phyloP scores from a whole-genome alignment of 2,888 invertebrate species.

The Didymodactylos carnosus region DNA sequence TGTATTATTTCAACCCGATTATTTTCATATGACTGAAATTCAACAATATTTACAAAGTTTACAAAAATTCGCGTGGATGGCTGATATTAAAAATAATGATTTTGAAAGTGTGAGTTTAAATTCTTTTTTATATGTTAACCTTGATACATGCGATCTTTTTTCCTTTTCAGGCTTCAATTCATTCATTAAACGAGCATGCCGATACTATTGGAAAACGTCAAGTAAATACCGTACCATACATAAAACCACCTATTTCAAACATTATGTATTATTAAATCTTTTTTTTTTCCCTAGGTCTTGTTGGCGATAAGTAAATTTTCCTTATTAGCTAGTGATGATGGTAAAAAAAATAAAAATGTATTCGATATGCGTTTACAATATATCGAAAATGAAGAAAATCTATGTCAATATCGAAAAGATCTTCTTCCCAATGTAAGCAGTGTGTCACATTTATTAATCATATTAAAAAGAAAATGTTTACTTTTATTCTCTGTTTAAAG shows the following conservation, averaged over 20 bases:
- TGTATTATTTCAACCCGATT: neutral
- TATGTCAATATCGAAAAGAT: neutral
- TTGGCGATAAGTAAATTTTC: neutral
- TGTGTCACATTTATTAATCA: neutral
- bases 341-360: neutral
- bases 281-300: neutral
- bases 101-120: neutral
- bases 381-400: neutral
- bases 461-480: neutral
- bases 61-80: neutral
- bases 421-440: neutral
- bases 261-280: neutral
- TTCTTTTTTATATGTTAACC: no score
- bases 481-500: neutral
- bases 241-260: no score
- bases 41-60: neutral
- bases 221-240: no score
- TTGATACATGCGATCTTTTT: no score
- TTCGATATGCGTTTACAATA: neutral
- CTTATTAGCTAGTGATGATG: neutral
- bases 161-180: neutral
- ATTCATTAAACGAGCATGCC: neutral
- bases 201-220: neutral
- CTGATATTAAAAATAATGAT: neutral
- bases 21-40: neutral